These are phyloP conservation scores for Thalpophila matura DNA, from an alignment of 2,888 invertebrate species.

Conservation along the genomic window DNA sequence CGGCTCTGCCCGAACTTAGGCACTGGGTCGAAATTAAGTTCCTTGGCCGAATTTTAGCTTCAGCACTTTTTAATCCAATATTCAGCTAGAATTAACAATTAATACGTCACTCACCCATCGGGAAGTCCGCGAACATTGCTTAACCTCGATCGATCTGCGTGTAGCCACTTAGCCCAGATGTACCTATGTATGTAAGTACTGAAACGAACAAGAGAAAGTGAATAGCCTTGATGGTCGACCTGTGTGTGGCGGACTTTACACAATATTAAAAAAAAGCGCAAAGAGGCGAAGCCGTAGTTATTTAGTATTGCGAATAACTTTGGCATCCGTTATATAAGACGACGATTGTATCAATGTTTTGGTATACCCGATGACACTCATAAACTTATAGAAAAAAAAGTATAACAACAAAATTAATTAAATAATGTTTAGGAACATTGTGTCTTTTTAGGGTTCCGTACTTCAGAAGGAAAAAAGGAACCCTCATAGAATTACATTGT, in stretches of 20 bases:
- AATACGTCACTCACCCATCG: background rate
- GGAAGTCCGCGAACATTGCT: slow-evolving; percentile 3
- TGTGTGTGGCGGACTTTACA: slow-evolving; percentile 37
- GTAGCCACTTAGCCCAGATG: slow-evolving; percentile 25
- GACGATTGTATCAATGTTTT: slow-evolving; percentile 14
- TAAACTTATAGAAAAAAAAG: background rate
- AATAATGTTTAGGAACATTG: no score
- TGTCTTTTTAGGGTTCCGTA: no score
- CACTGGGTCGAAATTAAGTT: no score
- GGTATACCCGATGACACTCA: background rate
- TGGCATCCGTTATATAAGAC: slow-evolving; percentile 32
- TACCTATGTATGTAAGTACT: slow-evolving; percentile 30
- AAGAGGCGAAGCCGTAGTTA: background rate
- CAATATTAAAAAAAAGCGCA: slow-evolving; percentile 42
- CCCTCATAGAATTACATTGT: no score
- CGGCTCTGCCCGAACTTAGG: no score
- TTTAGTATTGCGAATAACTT: slow-evolving; percentile 33
- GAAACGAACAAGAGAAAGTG: slow-evolving; percentile 52
- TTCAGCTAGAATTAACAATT: background rate
- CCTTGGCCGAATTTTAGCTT: no score
- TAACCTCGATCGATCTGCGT: slow-evolving; percentile 16
- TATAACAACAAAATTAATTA: background rate
- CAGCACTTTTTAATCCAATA: background rate
- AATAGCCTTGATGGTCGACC: slow-evolving; percentile 46
- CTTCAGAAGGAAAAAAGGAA: no score